phyloP scores from a whole-genome alignment of 2,113 vertebrate species.

The Oenanthe melanoleuca region DNA sequence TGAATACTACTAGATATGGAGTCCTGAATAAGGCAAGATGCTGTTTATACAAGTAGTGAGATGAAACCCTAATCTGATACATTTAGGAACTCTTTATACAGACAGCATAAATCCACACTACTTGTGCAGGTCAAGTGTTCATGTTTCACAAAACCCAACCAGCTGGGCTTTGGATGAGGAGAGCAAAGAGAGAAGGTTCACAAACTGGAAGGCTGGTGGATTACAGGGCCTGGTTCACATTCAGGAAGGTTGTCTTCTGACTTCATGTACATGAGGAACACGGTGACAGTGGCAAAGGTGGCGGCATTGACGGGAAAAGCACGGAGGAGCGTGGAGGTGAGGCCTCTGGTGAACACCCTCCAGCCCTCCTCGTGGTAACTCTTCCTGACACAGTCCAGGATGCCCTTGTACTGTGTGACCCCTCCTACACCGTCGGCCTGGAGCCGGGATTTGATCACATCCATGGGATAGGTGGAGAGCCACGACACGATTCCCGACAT shows the following conservation, averaged over 20 bases:
- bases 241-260: slow-evolving; percentile 72
- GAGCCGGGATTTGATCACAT: slow-evolving; percentile 95
- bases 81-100: slow-evolving; percentile 20
- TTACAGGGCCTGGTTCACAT: slow-evolving; percentile 73
- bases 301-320: slow-evolving; percentile 96
- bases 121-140: background rate
- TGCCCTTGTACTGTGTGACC: slow-evolving; percentile 82
- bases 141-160: background rate
- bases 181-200: slow-evolving; percentile 45
- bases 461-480: slow-evolving; percentile 93
- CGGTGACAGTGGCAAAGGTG: slow-evolving; percentile 93
- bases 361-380: slow-evolving; percentile 89
- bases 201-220: slow-evolving; percentile 86
- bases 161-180: background rate
- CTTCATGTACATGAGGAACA: slow-evolving; percentile 87
- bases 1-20: background rate
- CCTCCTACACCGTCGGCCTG: slow-evolving; percentile 92
- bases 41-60: slow-evolving; percentile 23
- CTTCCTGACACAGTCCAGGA: slow-evolving; percentile 88
- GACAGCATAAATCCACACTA: background rate
- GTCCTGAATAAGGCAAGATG: slow-evolving; percentile 32
- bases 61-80: slow-evolving; percentile 2
- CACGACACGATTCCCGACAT: slow-evolving; percentile 92
- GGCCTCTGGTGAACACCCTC: slow-evolving; percentile 90
- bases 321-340: slow-evolving; percentile 91